These are phyloP conservation scores for Hipparchia sbordonii DNA, from an alignment of 2,888 invertebrate genomes.

Conservation along the genomic window DNA sequence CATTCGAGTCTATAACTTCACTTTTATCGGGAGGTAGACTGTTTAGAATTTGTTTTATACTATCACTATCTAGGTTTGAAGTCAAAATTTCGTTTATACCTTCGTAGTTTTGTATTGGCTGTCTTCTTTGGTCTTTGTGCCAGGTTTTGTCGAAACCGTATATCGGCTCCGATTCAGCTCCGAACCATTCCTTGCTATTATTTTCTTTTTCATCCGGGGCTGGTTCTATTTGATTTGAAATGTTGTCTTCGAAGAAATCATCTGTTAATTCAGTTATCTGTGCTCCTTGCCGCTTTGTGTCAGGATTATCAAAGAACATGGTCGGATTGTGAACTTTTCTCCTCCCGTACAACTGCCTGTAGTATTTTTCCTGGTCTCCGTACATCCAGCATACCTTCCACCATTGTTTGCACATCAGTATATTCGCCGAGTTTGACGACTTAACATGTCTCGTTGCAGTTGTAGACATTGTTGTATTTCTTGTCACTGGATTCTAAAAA, in stretches of 20 bases:
- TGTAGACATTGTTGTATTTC: constrained; percentile 69
- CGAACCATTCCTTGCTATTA: constrained; percentile 53
- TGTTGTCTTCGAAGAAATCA: constrained; percentile 71
- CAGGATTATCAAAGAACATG: constrained; percentile 64
- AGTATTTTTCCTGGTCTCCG: constrained; percentile 93
- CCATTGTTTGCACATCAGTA: constrained; percentile 93
- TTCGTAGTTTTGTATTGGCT: constrained; percentile 73
- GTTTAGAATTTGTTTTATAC: constrained; percentile 71
- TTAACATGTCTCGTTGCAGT: constrained; percentile 79
- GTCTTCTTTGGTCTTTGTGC: constrained; percentile 81
- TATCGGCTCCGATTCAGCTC: constrained; percentile 66
- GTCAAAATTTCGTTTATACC: constrained; percentile 71
- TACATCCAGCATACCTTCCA: constrained; percentile 95
- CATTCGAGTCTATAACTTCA: constrained; percentile 67
- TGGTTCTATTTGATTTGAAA: constrained; percentile 63
- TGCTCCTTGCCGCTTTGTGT: constrained; percentile 73
- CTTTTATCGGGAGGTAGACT: constrained; percentile 68
- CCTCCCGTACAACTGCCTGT: constrained; percentile 90
- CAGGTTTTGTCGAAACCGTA: constrained; percentile 72
- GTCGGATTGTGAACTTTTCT: constrained; percentile 72
- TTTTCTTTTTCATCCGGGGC: constrained; percentile 63
- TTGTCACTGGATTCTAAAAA: constrained; percentile 39
- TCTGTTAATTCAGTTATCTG: constrained; percentile 79
- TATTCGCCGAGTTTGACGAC: constrained; percentile 85
- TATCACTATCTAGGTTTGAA: constrained; percentile 62